Evolutionary conservation across 2,113 vertebrate species (phyloP), one percentile per base, ranked within the genome.

Genomic region (Camelus dromedarius): DNA sequence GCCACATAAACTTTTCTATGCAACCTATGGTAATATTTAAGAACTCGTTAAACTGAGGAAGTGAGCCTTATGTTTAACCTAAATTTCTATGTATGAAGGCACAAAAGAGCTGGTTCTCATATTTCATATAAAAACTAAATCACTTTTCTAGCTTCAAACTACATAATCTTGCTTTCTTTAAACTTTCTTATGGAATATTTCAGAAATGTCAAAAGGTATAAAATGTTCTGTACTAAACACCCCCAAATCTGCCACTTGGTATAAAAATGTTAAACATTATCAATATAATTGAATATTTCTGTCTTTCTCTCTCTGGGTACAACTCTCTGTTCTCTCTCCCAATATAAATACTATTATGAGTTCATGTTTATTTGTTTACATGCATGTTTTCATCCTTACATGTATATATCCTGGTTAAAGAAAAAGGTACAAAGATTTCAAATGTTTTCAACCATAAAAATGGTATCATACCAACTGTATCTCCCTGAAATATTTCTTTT

Each of bases 51-150:
- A 94, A 72, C 13, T 62, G 19, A 24, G 42, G 70, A 93, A 94
- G 24, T 42, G 22, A 91, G 8, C 32, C 42, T 94, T 93, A n/a
- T n/a, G 60, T 52, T 92, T 94, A 85, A 88, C 28, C 15, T 67
- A 92, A 94, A 88, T 96, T 93, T 96, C 64, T 48, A 62, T 67
- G 95, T 96, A 35, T 62, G 30, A 56, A 94, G 35, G 62, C 76
- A 93, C 60, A 86, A 96, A 92, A 93, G 10, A 95, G 70, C 18
- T 80, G 73, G 66, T 91, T 95, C 72, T 81, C 13, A 22, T 69
- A 22, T 35, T 76, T 84, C 50, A 73, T 50, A 48, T 85, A 94
- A 96, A 86, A 96, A 62, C 15, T 48, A 96, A 91, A 85, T 79
- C 80, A 64, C 32, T 69, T 73, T 82, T 94, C 56, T 77, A 92